These are phyloP conservation scores for Sarcophilus harrisii DNA, from an alignment of 2,797 vertebrate species.

Conservation along the genomic window DNA sequence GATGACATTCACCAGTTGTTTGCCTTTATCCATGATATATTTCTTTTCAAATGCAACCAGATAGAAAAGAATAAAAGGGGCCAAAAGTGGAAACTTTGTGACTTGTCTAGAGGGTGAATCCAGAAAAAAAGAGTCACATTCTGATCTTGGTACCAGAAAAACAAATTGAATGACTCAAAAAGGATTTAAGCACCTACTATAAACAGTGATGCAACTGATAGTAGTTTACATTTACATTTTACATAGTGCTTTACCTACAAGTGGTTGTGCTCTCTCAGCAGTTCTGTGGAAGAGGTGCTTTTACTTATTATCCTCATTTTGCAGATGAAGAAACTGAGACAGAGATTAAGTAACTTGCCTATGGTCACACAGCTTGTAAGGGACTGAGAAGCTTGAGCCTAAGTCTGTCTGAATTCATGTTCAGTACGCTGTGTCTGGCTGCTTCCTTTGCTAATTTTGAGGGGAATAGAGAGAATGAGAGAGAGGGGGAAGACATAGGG, in stretches of 20 bases:
- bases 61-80: not conserved
- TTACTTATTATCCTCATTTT: not conserved
- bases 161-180: not conserved
- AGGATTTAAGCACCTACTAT: not conserved
- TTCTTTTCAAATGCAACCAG: not conserved
- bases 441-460: not conserved
- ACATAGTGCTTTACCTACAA: not conserved
- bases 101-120: not conserved
- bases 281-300: not conserved
- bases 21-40: not conserved
- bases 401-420: not conserved
- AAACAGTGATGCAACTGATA: not conserved
- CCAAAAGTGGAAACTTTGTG: not conserved
- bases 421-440: not conserved
- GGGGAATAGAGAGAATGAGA: no score
- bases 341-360: not conserved
- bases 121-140: not conserved
- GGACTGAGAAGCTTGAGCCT: not conserved
- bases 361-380: not conserved
- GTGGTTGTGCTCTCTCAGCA: not conserved
- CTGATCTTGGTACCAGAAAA: not conserved
- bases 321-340: not conserved
- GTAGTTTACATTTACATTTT: not conserved
- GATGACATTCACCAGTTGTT: not conserved
- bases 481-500: no score